phyloP scores from a whole-genome alignment of 2,113 vertebrate species.

The Austrofundulus limnaeus region DNA sequence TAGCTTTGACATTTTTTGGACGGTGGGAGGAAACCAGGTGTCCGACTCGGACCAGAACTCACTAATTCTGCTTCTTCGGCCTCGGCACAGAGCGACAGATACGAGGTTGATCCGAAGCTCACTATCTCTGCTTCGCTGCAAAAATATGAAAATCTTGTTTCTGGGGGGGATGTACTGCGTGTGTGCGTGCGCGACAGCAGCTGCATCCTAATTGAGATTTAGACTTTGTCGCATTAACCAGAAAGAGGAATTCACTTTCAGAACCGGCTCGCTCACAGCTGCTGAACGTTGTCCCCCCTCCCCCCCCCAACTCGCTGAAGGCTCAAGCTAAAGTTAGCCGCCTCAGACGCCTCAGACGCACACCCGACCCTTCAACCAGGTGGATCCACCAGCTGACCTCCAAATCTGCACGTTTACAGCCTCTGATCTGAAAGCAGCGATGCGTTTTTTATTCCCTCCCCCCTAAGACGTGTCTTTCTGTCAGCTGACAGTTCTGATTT shows the following conservation, averaged over 20 bases:
- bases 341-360: conserved; percentile 31
- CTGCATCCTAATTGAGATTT: conserved; percentile 72
- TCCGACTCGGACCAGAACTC: no score
- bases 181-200: conserved; percentile 39
- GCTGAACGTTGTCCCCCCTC: conserved; percentile 46
- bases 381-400: not conserved
- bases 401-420: conserved; percentile 19
- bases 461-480: conserved; percentile 27
- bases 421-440: conserved; percentile 13
- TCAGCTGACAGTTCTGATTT: conserved; percentile 47
- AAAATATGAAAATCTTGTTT: conserved; percentile 53
- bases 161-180: conserved; percentile 46
- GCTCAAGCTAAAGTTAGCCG: conserved; percentile 21
- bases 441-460: conserved; percentile 25
- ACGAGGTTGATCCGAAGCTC: conserved; percentile 46
- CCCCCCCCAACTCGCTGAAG: conserved; percentile 37
- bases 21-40: no score
- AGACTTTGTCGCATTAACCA: conserved; percentile 55
- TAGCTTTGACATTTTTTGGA: no score
- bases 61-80: conserved; percentile 58
- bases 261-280: conserved; percentile 61
- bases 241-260: conserved; percentile 61
- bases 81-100: conserved; percentile 50
- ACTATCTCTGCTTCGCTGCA: conserved; percentile 33
- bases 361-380: conserved; percentile 1